Conservation (phyloP, 2,888 invertebrate genomes). For the Dioctria rufipes region DNA sequence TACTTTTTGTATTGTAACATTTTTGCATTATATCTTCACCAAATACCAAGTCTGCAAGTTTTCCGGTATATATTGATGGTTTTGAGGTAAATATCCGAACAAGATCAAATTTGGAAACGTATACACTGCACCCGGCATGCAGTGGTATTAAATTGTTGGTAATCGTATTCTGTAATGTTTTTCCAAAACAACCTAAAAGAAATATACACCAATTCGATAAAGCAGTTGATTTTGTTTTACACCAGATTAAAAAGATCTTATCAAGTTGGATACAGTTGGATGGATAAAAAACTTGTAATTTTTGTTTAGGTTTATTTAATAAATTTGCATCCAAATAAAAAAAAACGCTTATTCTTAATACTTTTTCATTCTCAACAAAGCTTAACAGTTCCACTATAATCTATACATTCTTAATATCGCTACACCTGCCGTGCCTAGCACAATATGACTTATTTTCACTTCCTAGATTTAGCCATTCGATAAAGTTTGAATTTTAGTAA, state of each 20-base stretch:
- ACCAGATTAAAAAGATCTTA: too few relatives aligned
- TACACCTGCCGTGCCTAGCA: background rate
- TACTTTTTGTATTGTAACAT: conserved; percentile 62
- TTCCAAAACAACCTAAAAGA: conserved; percentile 20
- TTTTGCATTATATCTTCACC: conserved; percentile 64
- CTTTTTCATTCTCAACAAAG: background rate
- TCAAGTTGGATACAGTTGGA: too few relatives aligned
- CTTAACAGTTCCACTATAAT: background rate
- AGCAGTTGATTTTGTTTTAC: too few relatives aligned
- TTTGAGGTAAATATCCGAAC: conserved; percentile 67
- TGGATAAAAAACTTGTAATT: too few relatives aligned
- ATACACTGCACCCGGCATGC: conserved; percentile 68
- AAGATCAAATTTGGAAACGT: conserved; percentile 67
- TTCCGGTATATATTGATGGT: conserved; percentile 68
- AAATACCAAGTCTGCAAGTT: conserved; percentile 68
- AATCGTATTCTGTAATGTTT: background rate
- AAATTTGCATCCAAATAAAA: conserved; percentile 4
- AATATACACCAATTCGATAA: background rate
- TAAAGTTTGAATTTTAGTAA: conserved; percentile 35
- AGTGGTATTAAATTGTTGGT: conserved; percentile 65
- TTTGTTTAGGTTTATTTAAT: too few relatives aligned
- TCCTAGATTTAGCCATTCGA: conserved; percentile 18
- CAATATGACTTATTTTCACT: background rate
- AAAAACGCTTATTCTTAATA: background rate
- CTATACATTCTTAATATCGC: background rate